phyloP scores from a whole-genome alignment of 2,888 invertebrate genomes.

The Nephrotoma guestfalica region DNA sequence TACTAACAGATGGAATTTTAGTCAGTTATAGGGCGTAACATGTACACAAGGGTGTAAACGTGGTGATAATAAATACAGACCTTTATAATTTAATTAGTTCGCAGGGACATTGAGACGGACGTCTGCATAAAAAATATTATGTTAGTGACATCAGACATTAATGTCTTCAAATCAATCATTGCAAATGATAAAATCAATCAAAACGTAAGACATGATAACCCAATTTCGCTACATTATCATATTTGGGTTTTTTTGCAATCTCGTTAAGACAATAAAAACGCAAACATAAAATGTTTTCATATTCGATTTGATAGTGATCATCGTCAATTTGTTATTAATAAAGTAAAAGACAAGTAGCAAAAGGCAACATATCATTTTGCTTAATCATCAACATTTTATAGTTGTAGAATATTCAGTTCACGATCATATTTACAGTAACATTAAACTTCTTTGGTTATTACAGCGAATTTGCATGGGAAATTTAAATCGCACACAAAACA shows the following conservation, averaged over 20 bases:
- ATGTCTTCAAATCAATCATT: neutral
- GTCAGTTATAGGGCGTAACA: neutral
- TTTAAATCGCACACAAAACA: neutral
- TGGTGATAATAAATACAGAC: neutral
- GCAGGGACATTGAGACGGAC: neutral
- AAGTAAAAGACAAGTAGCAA: neutral
- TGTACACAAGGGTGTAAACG: neutral
- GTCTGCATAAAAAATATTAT: neutral
- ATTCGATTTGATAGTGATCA: neutral
- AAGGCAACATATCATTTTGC: neutral
- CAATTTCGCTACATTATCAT: neutral
- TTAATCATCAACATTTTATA: neutral
- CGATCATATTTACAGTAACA: neutral
- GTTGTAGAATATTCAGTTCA: neutral
- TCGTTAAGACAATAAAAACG: too few species aligned
- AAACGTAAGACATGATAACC: neutral
- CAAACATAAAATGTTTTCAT: neutral
- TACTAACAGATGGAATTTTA: neutral
- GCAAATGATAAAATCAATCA: neutral
- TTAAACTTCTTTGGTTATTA: neutral
- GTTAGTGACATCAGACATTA: neutral
- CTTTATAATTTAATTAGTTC: neutral
- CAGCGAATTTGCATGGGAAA: neutral
- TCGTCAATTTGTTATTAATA: neutral
- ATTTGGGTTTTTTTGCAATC: neutral